Base-by-base conservation (phyloP, 92 coral and sea anemone species). In the Umimayanthus kanabou region DNA sequence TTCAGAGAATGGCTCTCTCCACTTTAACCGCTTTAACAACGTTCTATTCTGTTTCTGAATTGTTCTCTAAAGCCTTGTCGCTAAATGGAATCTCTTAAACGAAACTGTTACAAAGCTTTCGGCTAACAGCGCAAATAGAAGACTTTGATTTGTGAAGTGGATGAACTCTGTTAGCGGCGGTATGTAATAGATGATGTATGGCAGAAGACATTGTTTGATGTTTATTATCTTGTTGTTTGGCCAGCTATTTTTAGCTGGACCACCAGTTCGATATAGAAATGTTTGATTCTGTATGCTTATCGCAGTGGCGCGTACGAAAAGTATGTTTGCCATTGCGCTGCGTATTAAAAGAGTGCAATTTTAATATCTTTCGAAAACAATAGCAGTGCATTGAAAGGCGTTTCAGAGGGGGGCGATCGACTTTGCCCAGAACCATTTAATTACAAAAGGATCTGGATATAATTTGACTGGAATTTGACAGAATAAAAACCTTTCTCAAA, bases 211-310 rank as follows among this genome's bases (percentile, higher is more conserved):
- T 16, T 93, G 93, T 91, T 84, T 89, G 86, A 75, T 92, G 95
- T 92, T 90, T 91, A 42, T 57, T 29, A 93, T 91, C 91, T 89
- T 90, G 76, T 80, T 89, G 82, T 76, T 86, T 85, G 83, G 61
- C 50, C n/a, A 84, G 73, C 93, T 94, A 94, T 88, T 87, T 89
- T 87, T 92, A 91, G 96, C 39, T 23, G 49, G 87, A 83, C 87
- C 87, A 83, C 87, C 87, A 83, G 78, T 70, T 83, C 18, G 87
- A 72, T 40, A 69, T 9, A 82, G 78, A 69, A 69, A 83, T 67
- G 87, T 83, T 83, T 69, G 85, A 81, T 66, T 81, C 85, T 81
- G 78, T 72, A 6, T 80, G 16, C 40, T 69, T 83, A 70, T 45
- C 87, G 58, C 77, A 70, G 87, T 67, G 66, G 43, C 42, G 33